A percentile compares a stretch with the other conserved stretches of the same genome.
Evolutionary conservation across 2,113 vertebrate species (phyloP).

Genomic region (Gobio gobio): DNA sequence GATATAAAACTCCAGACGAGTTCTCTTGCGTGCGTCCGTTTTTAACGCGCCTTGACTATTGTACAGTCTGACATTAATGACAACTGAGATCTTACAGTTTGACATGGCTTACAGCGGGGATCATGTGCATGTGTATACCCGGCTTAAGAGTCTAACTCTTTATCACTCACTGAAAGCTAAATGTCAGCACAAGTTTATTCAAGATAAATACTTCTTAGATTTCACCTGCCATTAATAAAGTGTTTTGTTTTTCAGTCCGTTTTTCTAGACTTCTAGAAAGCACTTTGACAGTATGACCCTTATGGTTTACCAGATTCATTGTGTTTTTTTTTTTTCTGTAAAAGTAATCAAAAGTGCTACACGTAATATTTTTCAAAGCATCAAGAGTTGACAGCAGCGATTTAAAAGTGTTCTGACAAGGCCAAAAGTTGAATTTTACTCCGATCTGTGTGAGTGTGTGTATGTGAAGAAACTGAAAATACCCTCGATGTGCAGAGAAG

Average conservation of each 20-base stretch:
- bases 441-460: background rate
- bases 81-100: too few relatives aligned
- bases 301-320: background rate
- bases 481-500: background rate
- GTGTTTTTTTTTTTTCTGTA: background rate
- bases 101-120: too few relatives aligned
- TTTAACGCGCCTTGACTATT: too few relatives aligned
- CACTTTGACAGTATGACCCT: background rate
- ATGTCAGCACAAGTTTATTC: background rate
- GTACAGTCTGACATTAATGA: too few relatives aligned
- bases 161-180: background rate
- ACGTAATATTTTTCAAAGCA: background rate
- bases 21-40: too few relatives aligned
- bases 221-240: background rate
- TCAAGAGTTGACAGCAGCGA: background rate
- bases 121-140: too few relatives aligned
- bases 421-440: conserved; percentile 21
- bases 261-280: background rate
- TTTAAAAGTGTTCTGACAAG: conserved; percentile 19
- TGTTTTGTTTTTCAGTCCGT: background rate
- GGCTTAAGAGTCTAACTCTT: too few relatives aligned
- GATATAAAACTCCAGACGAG: too few relatives aligned
- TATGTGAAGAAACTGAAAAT: background rate
- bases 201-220: background rate
- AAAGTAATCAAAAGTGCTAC: conserved; percentile 13